A percentile compares a stretch with the other conserved stretches of the same genome.
These are phyloP conservation scores for Grammomys surdaster DNA, from an alignment of 2,113 vertebrate genomes.

Conservation along the genomic window DNA sequence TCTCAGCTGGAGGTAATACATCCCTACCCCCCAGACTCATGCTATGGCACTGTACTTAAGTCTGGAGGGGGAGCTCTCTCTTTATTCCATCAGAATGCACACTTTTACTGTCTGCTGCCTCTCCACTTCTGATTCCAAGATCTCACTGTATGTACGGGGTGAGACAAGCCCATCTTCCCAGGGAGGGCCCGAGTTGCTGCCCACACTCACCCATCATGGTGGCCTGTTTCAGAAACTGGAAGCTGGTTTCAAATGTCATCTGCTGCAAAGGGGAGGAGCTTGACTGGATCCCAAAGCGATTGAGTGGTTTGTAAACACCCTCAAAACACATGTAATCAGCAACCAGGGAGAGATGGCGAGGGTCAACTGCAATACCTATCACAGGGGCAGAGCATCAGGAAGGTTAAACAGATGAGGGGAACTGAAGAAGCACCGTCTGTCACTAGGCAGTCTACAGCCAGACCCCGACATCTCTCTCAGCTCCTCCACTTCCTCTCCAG, in stretches of 20 bases:
- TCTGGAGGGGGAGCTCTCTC: background rate
- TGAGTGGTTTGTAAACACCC: slow-evolving; percentile 95
- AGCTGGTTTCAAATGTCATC: slow-evolving; percentile 99
- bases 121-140: background rate
- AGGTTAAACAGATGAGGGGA: background rate
- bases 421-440: fast-evolving
- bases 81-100: background rate
- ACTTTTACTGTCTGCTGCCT: background rate
- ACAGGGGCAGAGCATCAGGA: background rate
- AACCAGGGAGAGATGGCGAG: slow-evolving; percentile 97
- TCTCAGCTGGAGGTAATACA: too few relatives aligned
- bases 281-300: slow-evolving; percentile 93
- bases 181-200: background rate
- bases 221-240: slow-evolving; percentile 97
- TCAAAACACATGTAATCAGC: slow-evolving; percentile 99
- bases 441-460: background rate
- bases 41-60: fast-evolving
- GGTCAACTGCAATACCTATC: slow-evolving; percentile 95
- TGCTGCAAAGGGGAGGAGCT: slow-evolving; percentile 97
- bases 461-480: fast-evolving
- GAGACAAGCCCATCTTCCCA: background rate
- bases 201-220: slow-evolving; percentile 90
- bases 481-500: background rate
- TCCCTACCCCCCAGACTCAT: background rate
- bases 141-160: fast-evolving